Evolutionary conservation across 1,140 invertebrate species (phyloP).

Genomic region (Drosophila quadrilineata): DNA sequence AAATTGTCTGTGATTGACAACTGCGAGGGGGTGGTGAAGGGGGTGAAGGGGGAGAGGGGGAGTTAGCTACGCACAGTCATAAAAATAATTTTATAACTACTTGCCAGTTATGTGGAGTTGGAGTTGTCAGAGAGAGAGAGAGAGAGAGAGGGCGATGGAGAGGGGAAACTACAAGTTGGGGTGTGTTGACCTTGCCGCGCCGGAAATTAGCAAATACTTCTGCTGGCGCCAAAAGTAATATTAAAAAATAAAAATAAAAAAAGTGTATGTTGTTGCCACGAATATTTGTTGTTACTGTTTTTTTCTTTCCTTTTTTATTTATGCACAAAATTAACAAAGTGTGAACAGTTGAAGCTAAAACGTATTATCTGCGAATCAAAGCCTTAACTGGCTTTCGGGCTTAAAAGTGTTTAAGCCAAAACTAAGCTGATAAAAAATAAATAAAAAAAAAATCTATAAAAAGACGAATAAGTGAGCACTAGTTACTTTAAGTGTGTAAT

Average conservation of each 20-base stretch:
- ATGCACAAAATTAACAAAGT: conserved; percentile 62
- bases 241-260: too few species aligned
- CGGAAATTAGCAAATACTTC: conserved; percentile 72
- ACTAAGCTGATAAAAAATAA: too few species aligned
- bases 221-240: conserved; percentile 44
- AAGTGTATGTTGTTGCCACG: too few species aligned
- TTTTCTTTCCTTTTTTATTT: conserved; percentile 25
- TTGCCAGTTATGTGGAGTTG: too few species aligned
- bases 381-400: neutral
- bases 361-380: neutral
- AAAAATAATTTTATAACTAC: too few species aligned
- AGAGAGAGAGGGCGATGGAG: neutral
- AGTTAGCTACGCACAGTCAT: too few species aligned
- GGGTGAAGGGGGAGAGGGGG: too few species aligned
- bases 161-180: conserved; percentile 19
- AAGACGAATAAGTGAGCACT: too few species aligned
- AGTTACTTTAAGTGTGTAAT: too few species aligned
- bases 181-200: conserved; percentile 67
- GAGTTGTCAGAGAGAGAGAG: neutral
- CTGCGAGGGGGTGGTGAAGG: too few species aligned
- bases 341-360: conserved; percentile 52
- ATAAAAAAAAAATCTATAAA: too few species aligned
- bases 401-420: conserved; percentile 3
- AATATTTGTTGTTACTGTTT: neutral
- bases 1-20: conserved; percentile 66